Evolutionary conservation across 2,797 vertebrate species (phyloP).

Genomic region (Xenopus petersii): DNA sequence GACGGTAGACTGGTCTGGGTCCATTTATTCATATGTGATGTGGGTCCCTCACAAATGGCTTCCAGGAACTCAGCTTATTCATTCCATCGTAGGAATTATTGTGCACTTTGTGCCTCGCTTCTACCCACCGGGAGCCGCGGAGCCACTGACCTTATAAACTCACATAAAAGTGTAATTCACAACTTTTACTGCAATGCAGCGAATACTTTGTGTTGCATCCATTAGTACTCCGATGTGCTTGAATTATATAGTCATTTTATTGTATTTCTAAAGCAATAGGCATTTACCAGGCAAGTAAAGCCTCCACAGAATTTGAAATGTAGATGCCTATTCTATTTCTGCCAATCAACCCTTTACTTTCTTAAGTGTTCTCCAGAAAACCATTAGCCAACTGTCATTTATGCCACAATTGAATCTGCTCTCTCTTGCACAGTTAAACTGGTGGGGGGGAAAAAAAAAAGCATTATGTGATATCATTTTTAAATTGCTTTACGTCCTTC

Average conservation of each 20-base stretch:
- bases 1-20: too few relatives aligned
- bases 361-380: constrained; percentile 49
- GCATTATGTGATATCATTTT: constrained; percentile 47
- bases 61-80: not conserved
- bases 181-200: constrained; percentile 36
- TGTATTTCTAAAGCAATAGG: constrained; percentile 47
- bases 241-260: constrained; percentile 50
- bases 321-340: constrained; percentile 49
- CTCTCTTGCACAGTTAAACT: constrained; percentile 34
- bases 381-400: constrained; percentile 50
- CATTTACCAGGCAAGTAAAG: constrained; percentile 48
- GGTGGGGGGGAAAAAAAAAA: constrained; percentile 20
- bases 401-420: constrained; percentile 41
- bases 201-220: constrained; percentile 38
- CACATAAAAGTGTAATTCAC: constrained; percentile 33
- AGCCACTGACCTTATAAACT: constrained; percentile 37
- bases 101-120: not conserved
- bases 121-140: constrained; percentile 25
- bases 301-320: constrained; percentile 44
- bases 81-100: constrained; percentile 14
- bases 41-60: too few relatives aligned
- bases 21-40: too few relatives aligned
- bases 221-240: constrained; percentile 42
- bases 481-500: constrained; percentile 45
- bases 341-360: constrained; percentile 44